These are phyloP conservation scores for Polia nebulosa DNA, from an alignment of 2,888 invertebrate species.

Conservation along the genomic window DNA sequence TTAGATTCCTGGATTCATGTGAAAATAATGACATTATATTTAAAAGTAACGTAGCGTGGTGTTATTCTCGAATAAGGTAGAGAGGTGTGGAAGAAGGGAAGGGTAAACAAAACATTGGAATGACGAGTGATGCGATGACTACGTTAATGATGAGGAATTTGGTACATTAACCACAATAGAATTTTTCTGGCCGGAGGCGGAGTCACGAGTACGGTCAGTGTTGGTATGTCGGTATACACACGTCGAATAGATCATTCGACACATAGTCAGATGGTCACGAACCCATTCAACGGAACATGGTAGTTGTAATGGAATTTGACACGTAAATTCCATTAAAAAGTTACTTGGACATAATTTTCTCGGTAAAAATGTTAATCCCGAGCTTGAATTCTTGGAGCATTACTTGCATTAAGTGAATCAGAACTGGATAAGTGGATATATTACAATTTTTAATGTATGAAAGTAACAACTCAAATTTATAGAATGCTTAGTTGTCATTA, in stretches of 20 bases:
- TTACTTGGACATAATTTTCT: slow-evolving; percentile 32
- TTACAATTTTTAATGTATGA: slow-evolving; percentile 31
- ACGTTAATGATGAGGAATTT: slow-evolving; percentile 88
- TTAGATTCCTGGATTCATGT: slow-evolving; percentile 79
- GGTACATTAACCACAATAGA: slow-evolving; percentile 90
- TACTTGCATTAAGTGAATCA: slow-evolving; percentile 46
- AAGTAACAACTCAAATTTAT: slow-evolving; percentile 25
- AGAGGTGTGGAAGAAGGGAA: slow-evolving; percentile 75
- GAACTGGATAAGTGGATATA: slow-evolving; percentile 18
- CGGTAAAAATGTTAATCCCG: slow-evolving; percentile 28
- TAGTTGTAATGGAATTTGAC: slow-evolving; percentile 71
- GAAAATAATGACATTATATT: slow-evolving; percentile 75
- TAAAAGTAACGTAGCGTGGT: slow-evolving; percentile 72
- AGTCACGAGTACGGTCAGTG: slow-evolving; percentile 79
- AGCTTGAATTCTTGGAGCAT: slow-evolving; percentile 46
- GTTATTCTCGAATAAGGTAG: slow-evolving; percentile 73
- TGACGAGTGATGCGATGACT: slow-evolving; percentile 79
- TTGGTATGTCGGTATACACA: slow-evolving; percentile 79
- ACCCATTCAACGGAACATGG: slow-evolving; percentile 76
- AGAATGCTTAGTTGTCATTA: slow-evolving; percentile 24
- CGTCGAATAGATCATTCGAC: slow-evolving; percentile 78
- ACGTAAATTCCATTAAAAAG: slow-evolving; percentile 66
- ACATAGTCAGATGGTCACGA: slow-evolving; percentile 80
- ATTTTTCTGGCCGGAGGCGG: slow-evolving; percentile 87
- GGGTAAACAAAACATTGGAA: slow-evolving; percentile 78